Percentiles rank a stretch among this genome's conserved stretches.
phyloP scores from a whole-genome alignment of 2,888 invertebrate genomes.

The Drosophila kuntzei region DNA sequence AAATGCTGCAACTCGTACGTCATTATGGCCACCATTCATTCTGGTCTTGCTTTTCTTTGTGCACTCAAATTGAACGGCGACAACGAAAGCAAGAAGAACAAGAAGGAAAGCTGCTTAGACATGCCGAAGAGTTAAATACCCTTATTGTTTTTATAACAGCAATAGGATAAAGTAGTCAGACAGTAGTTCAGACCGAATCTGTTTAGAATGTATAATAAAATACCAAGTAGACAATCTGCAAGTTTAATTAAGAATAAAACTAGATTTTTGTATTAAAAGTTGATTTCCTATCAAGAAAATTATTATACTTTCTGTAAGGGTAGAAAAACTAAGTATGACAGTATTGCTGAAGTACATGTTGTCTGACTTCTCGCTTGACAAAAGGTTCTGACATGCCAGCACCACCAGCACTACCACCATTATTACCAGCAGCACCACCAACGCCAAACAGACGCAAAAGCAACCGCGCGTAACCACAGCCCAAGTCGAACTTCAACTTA shows the following conservation, averaged over 20 bases:
- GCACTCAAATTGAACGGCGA: constrained; percentile 80
- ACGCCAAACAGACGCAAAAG: constrained; percentile 27
- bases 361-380: constrained; percentile 57
- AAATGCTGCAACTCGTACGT: constrained; percentile 47
- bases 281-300: too few species aligned
- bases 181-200: background rate
- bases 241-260: too few species aligned
- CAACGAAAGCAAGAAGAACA: constrained; percentile 42
- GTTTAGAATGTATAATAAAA: background rate
- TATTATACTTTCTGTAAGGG: background rate
- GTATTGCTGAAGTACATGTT: constrained; percentile 32
- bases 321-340: constrained; percentile 54
- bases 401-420: constrained; percentile 42
- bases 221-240: too few species aligned
- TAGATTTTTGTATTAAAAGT: too few species aligned
- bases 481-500: constrained; percentile 15
- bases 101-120: constrained; percentile 10
- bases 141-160: background rate
- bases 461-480: constrained; percentile 75
- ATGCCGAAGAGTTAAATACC: background rate
- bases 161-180: background rate
- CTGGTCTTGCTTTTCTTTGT: constrained; percentile 73
- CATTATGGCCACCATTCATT: constrained; percentile 40
- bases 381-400: constrained; percentile 77
- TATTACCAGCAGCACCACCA: constrained; percentile 26